phyloP scores from a whole-genome alignment of 2,888 invertebrate genomes.

The Torymus texanus region DNA sequence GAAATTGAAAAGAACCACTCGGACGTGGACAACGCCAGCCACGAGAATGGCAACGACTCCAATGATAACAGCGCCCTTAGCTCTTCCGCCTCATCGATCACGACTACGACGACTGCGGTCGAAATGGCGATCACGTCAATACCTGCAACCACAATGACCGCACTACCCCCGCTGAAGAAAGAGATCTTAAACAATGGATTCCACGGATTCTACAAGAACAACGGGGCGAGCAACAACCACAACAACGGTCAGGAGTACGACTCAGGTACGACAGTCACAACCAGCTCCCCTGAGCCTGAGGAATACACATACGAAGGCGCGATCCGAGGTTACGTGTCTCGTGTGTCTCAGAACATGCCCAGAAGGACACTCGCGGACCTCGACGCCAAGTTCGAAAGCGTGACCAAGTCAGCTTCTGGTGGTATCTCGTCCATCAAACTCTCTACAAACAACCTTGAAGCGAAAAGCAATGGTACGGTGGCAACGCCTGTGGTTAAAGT shows the following conservation, averaged over 20 bases:
- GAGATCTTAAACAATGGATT: conserved; percentile 65
- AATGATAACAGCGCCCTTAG: conserved; percentile 46
- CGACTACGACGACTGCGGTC: conserved; percentile 56
- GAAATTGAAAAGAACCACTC: conserved; percentile 73
- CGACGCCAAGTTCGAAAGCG: conserved; percentile 65
- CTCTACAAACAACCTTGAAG: conserved; percentile 72
- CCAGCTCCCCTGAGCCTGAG: conserved; percentile 83
- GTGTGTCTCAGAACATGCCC: conserved; percentile 77
- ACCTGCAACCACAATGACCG: conserved; percentile 26
- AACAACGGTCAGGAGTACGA: conserved; percentile 77
- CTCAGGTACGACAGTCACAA: conserved; percentile 82
- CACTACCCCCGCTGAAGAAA: conserved; percentile 29
- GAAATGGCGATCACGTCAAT: no score
- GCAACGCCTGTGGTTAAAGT: conserved; percentile 82
- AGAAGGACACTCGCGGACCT: conserved; percentile 69
- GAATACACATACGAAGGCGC: conserved; percentile 93
- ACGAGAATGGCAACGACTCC: conserved; percentile 61
- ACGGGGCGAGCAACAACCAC: conserved; percentile 63
- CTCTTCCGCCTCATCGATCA: conserved; percentile 73
- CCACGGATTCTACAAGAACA: conserved; percentile 66
- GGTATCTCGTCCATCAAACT: conserved; percentile 65
- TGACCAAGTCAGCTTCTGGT: conserved; percentile 55
- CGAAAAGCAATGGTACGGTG: conserved; percentile 75
- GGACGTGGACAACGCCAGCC: conserved; percentile 67
- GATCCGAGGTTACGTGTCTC: conserved; percentile 89